phyloP scores from a whole-genome alignment of 2,888 invertebrate species.

The Pycnomerus fuliginosus region DNA sequence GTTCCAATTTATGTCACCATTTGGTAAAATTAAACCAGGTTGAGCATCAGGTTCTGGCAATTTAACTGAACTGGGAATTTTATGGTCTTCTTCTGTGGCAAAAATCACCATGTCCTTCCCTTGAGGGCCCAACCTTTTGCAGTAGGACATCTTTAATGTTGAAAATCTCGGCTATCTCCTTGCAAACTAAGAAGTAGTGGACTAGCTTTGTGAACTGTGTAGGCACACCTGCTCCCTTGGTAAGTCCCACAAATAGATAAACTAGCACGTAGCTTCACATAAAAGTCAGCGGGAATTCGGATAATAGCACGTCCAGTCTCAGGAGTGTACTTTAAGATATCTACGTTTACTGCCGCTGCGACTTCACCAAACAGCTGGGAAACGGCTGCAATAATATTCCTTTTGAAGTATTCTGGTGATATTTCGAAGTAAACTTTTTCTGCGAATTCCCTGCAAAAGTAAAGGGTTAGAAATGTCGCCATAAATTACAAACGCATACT shows the following conservation, averaged over 20 bases:
- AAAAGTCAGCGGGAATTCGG: slow-evolving; percentile 57
- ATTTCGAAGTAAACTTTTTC: slow-evolving; percentile 47
- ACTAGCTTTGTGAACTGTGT: slow-evolving; percentile 57
- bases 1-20: slow-evolving; percentile 94
- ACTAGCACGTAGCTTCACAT: slow-evolving; percentile 60
- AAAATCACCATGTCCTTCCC: slow-evolving; percentile 85
- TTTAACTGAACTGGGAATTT: slow-evolving; percentile 66
- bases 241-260: slow-evolving; percentile 56
- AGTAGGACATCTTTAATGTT: slow-evolving; percentile 52
- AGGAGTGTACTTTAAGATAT: slow-evolving; percentile 60
- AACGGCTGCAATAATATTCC: slow-evolving; percentile 58
- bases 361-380: slow-evolving; percentile 60
- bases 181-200: slow-evolving; percentile 50
- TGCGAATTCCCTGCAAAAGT: slow-evolving; percentile 54
- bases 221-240: slow-evolving; percentile 56
- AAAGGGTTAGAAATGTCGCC: slow-evolving; percentile 4
- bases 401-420: slow-evolving; percentile 58
- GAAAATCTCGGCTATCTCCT: slow-evolving; percentile 48
- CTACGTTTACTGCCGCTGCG: slow-evolving; percentile 56
- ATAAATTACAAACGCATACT: slow-evolving; percentile 49
- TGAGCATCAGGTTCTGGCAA: slow-evolving; percentile 73
- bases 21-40: slow-evolving; percentile 77
- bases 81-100: slow-evolving; percentile 76
- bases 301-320: slow-evolving; percentile 55
- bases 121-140: slow-evolving; percentile 54